phyloP scores from a whole-genome alignment of 2,797 vertebrate genomes.

The Pterois miles region DNA sequence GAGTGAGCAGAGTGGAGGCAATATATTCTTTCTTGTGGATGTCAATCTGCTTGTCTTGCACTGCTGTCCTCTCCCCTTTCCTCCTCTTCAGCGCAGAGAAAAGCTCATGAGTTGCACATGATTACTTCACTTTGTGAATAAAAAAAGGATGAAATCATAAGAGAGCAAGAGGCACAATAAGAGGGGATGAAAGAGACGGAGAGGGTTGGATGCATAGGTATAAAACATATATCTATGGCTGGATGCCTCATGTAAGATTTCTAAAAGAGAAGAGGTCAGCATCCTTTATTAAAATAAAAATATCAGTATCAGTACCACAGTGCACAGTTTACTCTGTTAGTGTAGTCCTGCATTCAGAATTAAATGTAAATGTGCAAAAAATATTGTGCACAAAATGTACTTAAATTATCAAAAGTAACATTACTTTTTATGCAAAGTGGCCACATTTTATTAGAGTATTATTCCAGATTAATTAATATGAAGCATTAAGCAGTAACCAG shows the following conservation, averaged over 20 bases:
- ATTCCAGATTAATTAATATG: background rate
- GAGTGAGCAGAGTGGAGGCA: conserved; percentile 25
- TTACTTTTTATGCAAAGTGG: background rate
- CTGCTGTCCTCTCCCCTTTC: background rate
- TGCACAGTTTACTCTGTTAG: background rate
- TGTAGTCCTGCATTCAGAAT: too few relatives aligned
- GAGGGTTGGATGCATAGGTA: background rate
- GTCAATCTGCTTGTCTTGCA: background rate
- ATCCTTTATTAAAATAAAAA: background rate
- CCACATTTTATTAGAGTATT: background rate
- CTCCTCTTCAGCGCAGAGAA: background rate
- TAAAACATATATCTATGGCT: too few relatives aligned
- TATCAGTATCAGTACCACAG: background rate
- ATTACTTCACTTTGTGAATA: conserved; percentile 5
- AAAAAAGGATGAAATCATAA: background rate
- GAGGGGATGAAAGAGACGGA: background rate
- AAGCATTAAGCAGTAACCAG: too few relatives aligned
- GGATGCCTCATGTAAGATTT: background rate
- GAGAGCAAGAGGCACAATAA: background rate
- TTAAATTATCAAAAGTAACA: too few relatives aligned
- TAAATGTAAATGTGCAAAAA: too few relatives aligned
- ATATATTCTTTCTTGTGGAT: conserved; percentile 26
- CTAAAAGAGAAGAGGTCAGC: background rate
- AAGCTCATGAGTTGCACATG: background rate
- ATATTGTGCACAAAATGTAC: too few relatives aligned